Conservation (phyloP, 2,797 vertebrate species). For the Taeniopygia guttata region DNA sequence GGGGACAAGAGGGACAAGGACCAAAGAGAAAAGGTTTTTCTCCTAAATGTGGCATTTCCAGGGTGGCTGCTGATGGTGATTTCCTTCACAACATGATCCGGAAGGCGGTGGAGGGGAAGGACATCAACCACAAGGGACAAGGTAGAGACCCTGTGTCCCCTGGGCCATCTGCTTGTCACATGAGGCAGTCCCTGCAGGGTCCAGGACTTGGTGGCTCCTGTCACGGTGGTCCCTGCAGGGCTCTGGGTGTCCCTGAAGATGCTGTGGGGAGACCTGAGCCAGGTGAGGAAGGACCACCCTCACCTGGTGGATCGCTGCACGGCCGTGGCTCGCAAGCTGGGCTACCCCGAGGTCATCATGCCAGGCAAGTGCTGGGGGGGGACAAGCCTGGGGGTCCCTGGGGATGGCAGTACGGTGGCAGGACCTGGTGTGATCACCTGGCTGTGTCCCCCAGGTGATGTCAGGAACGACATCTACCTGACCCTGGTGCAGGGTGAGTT, state of each 20-base stretch:
- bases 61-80: slow-evolving; percentile 40
- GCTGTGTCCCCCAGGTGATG: slow-evolving; percentile 53
- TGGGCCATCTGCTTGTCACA: neutral
- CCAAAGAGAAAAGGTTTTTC: neutral
- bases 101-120: slow-evolving; percentile 51
- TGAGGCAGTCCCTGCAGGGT: neutral
- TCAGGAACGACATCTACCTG: slow-evolving; percentile 69
- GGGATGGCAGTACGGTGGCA: fast-evolving
- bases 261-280: slow-evolving; percentile 59
- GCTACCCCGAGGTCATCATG: slow-evolving; percentile 68
- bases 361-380: slow-evolving; percentile 29
- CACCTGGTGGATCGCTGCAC: slow-evolving; percentile 65
- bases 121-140: slow-evolving; percentile 70
- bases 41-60: neutral
- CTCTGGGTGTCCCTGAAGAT: slow-evolving; percentile 72
- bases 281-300: slow-evolving; percentile 52
- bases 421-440: too few relatives aligned
- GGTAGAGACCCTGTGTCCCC: neutral
- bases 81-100: slow-evolving; percentile 64
- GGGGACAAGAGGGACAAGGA: neutral
- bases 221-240: neutral
- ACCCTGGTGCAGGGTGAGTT: slow-evolving; percentile 64
- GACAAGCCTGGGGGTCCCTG: neutral
- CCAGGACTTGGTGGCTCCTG: neutral
- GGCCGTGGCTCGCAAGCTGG: slow-evolving; percentile 62